Conservation (phyloP, 2,888 invertebrate species). For the Amphiduros pacificus region DNA sequence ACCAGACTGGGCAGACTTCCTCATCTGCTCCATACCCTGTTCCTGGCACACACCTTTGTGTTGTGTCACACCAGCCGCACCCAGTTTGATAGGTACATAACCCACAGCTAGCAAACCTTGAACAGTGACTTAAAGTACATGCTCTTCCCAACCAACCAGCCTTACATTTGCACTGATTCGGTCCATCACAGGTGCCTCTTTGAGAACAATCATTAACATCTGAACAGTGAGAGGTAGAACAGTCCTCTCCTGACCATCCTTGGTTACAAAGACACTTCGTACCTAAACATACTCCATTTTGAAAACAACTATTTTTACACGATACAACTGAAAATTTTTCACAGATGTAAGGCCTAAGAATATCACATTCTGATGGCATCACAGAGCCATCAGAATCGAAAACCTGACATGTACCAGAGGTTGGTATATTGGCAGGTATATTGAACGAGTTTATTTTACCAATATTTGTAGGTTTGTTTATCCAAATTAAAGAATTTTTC, state of each 20-base stretch:
- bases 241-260: constrained; percentile 1
- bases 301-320: constrained; percentile 1
- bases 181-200: background rate
- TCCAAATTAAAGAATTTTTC: background rate
- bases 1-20: background rate
- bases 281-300: background rate
- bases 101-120: background rate
- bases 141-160: constrained; percentile 4
- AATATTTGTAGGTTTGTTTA: background rate
- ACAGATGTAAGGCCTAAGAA: background rate
- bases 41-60: background rate
- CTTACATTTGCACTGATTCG: background rate
- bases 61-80: constrained; percentile 3
- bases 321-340: background rate
- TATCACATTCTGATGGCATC: background rate
- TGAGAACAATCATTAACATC: background rate
- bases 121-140: background rate
- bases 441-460: too few species aligned
- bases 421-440: background rate
- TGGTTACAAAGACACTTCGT: background rate
- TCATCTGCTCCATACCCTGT: background rate
- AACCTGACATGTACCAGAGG: background rate
- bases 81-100: background rate
- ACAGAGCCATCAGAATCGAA: background rate
- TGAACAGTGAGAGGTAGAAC: background rate